These are phyloP conservation scores for Antennarius striatus DNA, from an alignment of 2,113 vertebrate species.

Conservation along the genomic window DNA sequence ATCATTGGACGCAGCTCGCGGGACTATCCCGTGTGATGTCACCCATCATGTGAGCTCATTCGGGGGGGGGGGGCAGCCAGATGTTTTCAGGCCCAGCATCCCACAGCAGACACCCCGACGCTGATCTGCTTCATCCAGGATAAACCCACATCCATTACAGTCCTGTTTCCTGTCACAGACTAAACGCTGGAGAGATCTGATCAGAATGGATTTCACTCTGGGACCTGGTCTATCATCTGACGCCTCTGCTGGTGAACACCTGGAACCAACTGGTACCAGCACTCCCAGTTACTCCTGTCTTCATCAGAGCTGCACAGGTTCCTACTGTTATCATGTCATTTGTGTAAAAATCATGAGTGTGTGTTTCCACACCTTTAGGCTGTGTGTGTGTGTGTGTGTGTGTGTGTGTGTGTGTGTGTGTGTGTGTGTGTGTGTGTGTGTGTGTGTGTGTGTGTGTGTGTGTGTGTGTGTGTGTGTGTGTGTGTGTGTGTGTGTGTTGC, in stretches of 20 bases:
- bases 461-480: conserved; percentile 6
- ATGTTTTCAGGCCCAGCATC: conserved; percentile 33
- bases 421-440: neutral
- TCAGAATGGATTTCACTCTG: too few relatives aligned
- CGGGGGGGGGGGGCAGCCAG: conserved; percentile 32
- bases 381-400: conserved; percentile 1
- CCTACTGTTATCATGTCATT: too few relatives aligned
- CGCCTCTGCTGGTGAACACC: too few relatives aligned
- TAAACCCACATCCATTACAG: neutral
- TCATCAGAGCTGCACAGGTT: too few relatives aligned
- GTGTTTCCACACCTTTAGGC: neutral
- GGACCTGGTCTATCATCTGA: too few relatives aligned
- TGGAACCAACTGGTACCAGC: too few relatives aligned
- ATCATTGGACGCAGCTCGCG: conserved; percentile 43
- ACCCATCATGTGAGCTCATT: conserved; percentile 46
- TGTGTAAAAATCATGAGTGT: conserved; percentile 6
- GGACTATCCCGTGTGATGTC: conserved; percentile 67
- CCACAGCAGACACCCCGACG: conserved; percentile 8
- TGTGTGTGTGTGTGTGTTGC: conserved; percentile 18
- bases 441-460: neutral
- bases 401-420: too few relatives aligned
- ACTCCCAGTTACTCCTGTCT: too few relatives aligned
- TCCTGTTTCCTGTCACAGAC: too few relatives aligned
- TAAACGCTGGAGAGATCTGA: too few relatives aligned
- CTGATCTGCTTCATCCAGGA: neutral